phyloP scores from a whole-genome alignment of 2,797 vertebrate genomes.

The Cossypha dichroa region DNA sequence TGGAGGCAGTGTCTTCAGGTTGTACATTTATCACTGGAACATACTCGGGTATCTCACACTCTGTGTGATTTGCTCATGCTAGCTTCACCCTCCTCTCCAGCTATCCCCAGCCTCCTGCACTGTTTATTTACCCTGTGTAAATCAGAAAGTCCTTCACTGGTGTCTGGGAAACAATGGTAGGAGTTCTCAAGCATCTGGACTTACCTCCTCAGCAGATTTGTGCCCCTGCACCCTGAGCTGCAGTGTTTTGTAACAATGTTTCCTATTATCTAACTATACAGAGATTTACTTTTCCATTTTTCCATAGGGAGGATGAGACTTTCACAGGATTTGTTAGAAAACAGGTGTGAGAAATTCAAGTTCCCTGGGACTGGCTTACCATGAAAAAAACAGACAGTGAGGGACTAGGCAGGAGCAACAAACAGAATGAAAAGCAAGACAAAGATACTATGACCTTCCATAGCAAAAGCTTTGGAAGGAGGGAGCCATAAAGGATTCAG shows the following conservation, averaged over 20 bases:
- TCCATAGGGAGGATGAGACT: neutral
- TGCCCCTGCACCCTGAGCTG: neutral
- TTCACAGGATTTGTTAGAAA: constrained; percentile 48
- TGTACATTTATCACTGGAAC: neutral
- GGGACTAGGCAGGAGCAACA: neutral
- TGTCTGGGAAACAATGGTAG: neutral
- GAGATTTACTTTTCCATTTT: neutral
- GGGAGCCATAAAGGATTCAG: neutral
- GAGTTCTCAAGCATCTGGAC: neutral
- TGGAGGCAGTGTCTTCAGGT: neutral
- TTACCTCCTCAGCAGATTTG: neutral
- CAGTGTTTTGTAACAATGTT: neutral
- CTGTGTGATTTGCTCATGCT: neutral
- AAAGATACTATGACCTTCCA: constrained; percentile 4
- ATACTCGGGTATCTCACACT: neutral
- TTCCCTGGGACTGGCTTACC: neutral
- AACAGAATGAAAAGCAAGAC: constrained; percentile 31
- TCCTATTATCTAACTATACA: neutral
- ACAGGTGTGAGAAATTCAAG: neutral
- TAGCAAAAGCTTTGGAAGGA: constrained; percentile 29
- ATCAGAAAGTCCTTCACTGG: neutral
- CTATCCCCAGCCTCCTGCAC: neutral
- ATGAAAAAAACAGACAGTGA: neutral
- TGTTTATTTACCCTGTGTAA: neutral
- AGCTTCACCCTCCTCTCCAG: neutral